phyloP scores from a whole-genome alignment of 2,113 vertebrate genomes.

The Pachyramphus minor region DNA sequence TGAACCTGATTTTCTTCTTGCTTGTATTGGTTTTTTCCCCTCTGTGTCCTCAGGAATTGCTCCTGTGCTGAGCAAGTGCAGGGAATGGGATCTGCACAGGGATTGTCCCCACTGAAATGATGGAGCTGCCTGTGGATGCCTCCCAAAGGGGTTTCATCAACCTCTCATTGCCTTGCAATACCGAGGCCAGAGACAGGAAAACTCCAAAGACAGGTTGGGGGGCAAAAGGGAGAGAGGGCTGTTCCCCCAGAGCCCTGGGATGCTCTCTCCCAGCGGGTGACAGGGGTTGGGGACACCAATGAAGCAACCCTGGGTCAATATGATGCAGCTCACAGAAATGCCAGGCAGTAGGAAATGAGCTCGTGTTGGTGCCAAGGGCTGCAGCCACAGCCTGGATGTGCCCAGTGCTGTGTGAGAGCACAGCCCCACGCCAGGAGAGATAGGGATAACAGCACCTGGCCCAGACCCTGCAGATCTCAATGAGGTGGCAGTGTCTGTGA shows the following conservation, averaged over 20 bases:
- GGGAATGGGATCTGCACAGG: background rate
- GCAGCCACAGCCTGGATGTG: too few species aligned
- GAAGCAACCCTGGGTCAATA: background rate
- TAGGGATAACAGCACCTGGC: background rate
- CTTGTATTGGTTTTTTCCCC: background rate
- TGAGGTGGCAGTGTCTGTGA: accelerated
- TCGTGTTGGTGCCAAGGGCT: background rate
- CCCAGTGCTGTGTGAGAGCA: background rate
- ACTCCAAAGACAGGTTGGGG: background rate
- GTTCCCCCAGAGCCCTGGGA: background rate
- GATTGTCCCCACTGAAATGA: background rate
- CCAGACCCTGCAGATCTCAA: background rate
- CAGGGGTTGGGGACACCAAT: background rate
- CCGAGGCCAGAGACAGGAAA: background rate
- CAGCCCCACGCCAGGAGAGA: background rate
- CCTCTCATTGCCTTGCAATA: background rate
- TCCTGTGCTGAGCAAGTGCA: background rate
- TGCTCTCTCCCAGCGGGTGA: accelerated
- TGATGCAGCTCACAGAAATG: background rate
- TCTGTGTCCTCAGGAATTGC: background rate
- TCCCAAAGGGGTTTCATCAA: background rate
- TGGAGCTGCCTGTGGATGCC: background rate
- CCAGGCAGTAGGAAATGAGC: background rate
- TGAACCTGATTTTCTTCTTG: background rate
- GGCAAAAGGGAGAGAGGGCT: background rate